Percentiles rank a stretch among this genome's conserved stretches.
phyloP scores from a whole-genome alignment of 2,888 invertebrate genomes.

The Lochmaea capreae region DNA sequence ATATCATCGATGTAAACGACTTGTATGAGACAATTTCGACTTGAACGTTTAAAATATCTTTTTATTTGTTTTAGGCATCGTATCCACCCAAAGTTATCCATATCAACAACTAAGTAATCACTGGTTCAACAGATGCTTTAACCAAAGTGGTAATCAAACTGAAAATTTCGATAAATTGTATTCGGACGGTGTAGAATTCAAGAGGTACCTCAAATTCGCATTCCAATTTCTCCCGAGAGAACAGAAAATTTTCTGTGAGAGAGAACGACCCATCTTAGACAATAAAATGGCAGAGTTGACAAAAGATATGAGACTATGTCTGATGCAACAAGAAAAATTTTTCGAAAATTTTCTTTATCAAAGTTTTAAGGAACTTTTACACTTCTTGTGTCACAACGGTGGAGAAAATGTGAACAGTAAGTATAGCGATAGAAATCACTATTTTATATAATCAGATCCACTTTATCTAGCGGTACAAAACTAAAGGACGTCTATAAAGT shows the following conservation, averaged over 20 bases:
- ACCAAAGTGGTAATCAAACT: constrained; percentile 30
- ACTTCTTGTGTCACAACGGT: constrained; percentile 47
- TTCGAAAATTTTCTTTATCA: constrained; percentile 41
- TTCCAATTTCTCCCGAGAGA: constrained; percentile 42
- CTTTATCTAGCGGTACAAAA: too few relatives aligned
- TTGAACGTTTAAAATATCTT: too few relatives aligned
- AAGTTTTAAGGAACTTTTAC: constrained; percentile 43
- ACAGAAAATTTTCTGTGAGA: constrained; percentile 41
- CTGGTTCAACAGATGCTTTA: constrained; percentile 42
- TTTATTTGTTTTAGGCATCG: too few relatives aligned
- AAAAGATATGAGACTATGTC: constrained; percentile 41
- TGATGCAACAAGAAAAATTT: constrained; percentile 42
- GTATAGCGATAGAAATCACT: constrained; percentile 11
- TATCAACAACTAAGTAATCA: constrained; percentile 30
- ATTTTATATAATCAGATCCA: too few relatives aligned
- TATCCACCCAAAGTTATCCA: not conserved
- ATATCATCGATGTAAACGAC: too few relatives aligned
- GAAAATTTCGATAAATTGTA: constrained; percentile 35
- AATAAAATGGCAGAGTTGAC: constrained; percentile 36
- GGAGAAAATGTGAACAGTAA: constrained; percentile 45
- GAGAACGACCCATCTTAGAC: constrained; percentile 37
- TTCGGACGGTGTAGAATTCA: constrained; percentile 32
- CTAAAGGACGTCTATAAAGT: too few relatives aligned
- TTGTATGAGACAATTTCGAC: too few relatives aligned
- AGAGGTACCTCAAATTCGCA: constrained; percentile 37